These are phyloP conservation scores for Diploptera punctata DNA, from an alignment of 2,888 invertebrate species.

Conservation along the genomic window DNA sequence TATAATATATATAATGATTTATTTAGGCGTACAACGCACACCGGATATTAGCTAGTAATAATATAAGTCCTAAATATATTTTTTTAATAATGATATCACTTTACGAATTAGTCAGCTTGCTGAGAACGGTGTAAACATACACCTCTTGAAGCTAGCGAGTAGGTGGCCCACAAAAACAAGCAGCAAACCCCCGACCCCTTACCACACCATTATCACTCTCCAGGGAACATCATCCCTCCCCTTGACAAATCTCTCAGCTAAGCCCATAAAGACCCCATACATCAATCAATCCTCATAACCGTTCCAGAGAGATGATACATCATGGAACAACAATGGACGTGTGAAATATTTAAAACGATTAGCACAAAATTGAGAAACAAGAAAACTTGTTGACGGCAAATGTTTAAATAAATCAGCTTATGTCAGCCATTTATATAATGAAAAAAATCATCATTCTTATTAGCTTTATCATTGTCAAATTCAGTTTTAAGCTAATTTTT, in stretches of 20 bases:
- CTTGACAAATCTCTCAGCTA: conserved; percentile 40
- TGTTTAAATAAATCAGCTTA: not conserved
- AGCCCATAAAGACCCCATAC: conserved; percentile 39
- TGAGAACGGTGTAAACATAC: not conserved
- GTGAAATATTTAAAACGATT: conserved; percentile 31
- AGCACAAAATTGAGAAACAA: conserved; percentile 14
- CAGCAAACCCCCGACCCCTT: not conserved
- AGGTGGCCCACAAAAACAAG: conserved; percentile 25
- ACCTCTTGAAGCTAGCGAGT: not conserved
- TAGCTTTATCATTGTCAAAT: too few relatives aligned
- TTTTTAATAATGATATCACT: too few relatives aligned
- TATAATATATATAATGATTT: too few relatives aligned
- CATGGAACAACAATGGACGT: not conserved
- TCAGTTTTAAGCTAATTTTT: too few relatives aligned
- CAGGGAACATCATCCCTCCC: conserved; percentile 28
- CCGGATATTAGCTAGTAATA: too few relatives aligned
- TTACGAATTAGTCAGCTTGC: too few relatives aligned
- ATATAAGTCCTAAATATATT: too few relatives aligned
- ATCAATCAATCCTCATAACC: conserved; percentile 38
- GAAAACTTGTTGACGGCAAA: not conserved
- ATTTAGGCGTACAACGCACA: too few relatives aligned
- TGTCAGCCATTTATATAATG: too few relatives aligned
- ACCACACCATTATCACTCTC: conserved; percentile 37
- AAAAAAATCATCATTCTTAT: too few relatives aligned
- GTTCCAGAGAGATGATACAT: not conserved